Evolutionary conservation across 37 sponge, comb jelly and placozoan genomes (phyloP).

Genomic region (Axinella damicornis): DNA sequence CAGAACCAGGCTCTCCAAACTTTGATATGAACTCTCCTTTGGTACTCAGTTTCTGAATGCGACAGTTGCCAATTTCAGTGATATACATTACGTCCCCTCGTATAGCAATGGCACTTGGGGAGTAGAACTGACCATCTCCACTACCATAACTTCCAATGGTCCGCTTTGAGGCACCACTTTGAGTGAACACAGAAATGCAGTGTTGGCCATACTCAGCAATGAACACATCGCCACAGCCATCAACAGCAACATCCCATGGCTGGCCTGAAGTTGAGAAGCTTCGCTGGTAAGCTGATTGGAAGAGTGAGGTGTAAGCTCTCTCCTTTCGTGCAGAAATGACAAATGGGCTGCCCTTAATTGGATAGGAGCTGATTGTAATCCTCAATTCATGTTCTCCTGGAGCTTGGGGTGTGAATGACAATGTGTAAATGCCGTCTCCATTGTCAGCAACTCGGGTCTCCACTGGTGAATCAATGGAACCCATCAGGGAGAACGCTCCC

Average conservation of each 20-base stretch:
- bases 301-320: not conserved
- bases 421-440: slow-evolving; percentile 27
- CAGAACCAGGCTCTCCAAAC: slow-evolving; percentile 28
- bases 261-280: not conserved
- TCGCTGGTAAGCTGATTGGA: not conserved
- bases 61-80: slow-evolving; percentile 38
- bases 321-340: slow-evolving; percentile 9
- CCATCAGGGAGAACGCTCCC: slow-evolving; percentile 13
- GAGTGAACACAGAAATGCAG: slow-evolving; percentile 27
- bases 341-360: slow-evolving; percentile 38
- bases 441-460: slow-evolving; percentile 10
- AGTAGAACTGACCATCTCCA: slow-evolving; percentile 39
- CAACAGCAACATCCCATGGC: slow-evolving; percentile 30
- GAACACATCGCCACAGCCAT: slow-evolving; percentile 34
- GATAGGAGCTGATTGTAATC: slow-evolving; percentile 23
- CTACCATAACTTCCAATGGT: slow-evolving; percentile 24
- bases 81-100: slow-evolving; percentile 44
- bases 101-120: slow-evolving; percentile 32
- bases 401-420: slow-evolving; percentile 36
- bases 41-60: slow-evolving; percentile 22
- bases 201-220: slow-evolving; percentile 5
- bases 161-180: slow-evolving; percentile 8
- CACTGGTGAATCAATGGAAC: not conserved
- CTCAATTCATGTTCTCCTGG: slow-evolving; percentile 20
- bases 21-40: slow-evolving; percentile 7